Base-by-base conservation (phyloP, 2,113 vertebrate genomes). In the Hippotragus niger region DNA sequence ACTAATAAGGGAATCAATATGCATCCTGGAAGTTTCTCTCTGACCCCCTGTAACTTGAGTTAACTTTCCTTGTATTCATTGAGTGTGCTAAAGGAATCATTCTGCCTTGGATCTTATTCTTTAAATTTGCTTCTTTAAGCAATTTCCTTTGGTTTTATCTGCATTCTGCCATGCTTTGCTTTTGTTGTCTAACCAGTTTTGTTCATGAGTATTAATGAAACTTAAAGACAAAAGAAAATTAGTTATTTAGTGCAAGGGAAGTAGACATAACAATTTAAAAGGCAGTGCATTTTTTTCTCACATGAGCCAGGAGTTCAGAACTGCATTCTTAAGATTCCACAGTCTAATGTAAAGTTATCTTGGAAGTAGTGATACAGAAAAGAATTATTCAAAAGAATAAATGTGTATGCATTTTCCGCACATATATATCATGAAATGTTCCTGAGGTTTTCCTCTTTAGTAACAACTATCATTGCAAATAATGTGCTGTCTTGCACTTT, bases 131-230 rank as follows among this genome's bases (percentile, higher is more conserved):
- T 83, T 84, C 45, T 23, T 88, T 52, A 43, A 27, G 19, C 78
- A 31, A 5, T 45, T 89, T 25, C 7, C 82, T 94, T 27, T 40
- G 33, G 7, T 83, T 88, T 84, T 47, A 76, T 33, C 62, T 84
- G 43, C 19, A 50, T 82, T 83, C n/a, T 74, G 43, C 12, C n/a
- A 7, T 36, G 33, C 13, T 71, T 89, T 89, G 31, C 27, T 74
- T 95, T 83, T 50, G 29, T 27, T 87, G 21, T 94, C 62, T 92
- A 36, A 58, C 4, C 25, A n/a, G 13, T 45, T 74, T 76, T 95
- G n/a, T 12, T 47, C 16, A 23, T 45, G 55, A 88, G 11, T 25
- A 92, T 52, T 88, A 80, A 85, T 25, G 53, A 57, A 96, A 89
- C 40, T 31, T 96, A 86, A 74, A 25, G 43, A 52, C 84, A 47